A percentile compares a stretch with the other conserved stretches of the same genome.
Evolutionary conservation across 2,888 invertebrate genomes (phyloP).

Genomic region (Nemurella pictetii): DNA sequence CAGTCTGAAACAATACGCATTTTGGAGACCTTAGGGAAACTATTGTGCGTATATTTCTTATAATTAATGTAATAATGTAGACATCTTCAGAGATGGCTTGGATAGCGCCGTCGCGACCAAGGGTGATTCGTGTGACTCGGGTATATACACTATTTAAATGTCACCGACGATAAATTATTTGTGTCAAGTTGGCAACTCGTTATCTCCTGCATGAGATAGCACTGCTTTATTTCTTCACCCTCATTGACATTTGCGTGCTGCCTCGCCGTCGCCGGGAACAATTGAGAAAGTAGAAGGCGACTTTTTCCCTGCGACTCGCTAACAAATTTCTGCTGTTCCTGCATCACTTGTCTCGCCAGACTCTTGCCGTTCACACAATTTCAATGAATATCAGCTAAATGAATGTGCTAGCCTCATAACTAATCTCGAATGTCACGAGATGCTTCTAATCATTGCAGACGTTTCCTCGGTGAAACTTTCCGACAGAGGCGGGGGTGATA

Average conservation of each 20-base stretch:
- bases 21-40: neutral
- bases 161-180: slow-evolving; percentile 8
- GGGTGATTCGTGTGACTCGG: neutral
- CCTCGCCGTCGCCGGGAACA: neutral
- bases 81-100: neutral
- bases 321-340: neutral
- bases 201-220: slow-evolving; percentile 25
- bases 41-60: neutral
- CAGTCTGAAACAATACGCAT: neutral
- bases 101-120: neutral
- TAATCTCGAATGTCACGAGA: neutral
- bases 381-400: neutral
- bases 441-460: neutral
- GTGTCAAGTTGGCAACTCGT: slow-evolving; percentile 17
- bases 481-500: neutral
- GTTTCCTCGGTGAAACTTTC: neutral
- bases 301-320: neutral
- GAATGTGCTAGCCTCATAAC: neutral
- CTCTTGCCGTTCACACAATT: neutral
- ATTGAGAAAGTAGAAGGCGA: neutral
- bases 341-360: neutral
- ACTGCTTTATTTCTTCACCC: slow-evolving; percentile 28
- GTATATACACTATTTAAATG: slow-evolving; percentile 7
- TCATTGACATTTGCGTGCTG: slow-evolving; percentile 30
- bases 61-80: neutral